These are phyloP conservation scores for Epirrita christyi DNA, from an alignment of 2,888 invertebrate genomes.

Conservation along the genomic window DNA sequence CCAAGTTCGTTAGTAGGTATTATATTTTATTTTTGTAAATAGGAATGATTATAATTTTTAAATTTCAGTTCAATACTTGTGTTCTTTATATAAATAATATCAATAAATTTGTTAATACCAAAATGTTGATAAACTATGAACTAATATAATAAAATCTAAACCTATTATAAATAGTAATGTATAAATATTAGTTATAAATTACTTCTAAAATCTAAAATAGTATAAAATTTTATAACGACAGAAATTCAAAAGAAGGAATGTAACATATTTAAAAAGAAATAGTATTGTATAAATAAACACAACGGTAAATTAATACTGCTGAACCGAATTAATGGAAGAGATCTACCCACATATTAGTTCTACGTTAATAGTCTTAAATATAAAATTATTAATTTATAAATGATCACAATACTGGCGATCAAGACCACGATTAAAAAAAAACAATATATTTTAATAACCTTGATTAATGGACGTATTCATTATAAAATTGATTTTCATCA, in stretches of 20 bases:
- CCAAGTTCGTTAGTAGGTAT: neutral
- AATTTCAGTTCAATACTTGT: neutral
- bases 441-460: no score
- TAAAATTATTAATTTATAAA: neutral
- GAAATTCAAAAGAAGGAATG: slow-evolving; percentile 14
- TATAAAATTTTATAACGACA: no score
- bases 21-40: neutral
- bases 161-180: no score
- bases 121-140: no score
- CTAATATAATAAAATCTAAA: no score
- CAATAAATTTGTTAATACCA: neutral
- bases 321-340: slow-evolving; percentile 13
- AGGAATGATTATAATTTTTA: neutral
- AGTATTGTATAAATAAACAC: slow-evolving; percentile 5
- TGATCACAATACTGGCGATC: neutral
- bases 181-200: no score
- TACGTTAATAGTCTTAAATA: neutral
- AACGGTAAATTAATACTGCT: slow-evolving; percentile 16
- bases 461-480: no score
- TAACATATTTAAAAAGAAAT: neutral
- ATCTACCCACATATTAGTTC: slow-evolving; percentile 1
- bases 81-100: neutral
- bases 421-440: no score
- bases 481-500: no score
- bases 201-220: no score